Percentiles rank a stretch among this genome's conserved stretches.
Conservation (phyloP, 1,140 invertebrate species). For the Nomia melanderi region DNA sequence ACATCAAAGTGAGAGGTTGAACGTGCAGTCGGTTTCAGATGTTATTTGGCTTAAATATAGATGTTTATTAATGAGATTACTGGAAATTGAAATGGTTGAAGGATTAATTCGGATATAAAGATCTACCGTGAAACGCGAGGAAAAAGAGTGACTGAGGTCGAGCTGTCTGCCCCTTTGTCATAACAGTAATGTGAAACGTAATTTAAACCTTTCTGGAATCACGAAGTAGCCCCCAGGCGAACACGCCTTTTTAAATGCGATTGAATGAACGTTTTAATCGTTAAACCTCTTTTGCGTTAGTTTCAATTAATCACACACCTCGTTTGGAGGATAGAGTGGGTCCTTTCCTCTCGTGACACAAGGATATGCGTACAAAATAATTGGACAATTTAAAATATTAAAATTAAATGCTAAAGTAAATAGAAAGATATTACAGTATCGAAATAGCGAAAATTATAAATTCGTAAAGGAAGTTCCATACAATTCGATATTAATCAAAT, state of each 20-base stretch:
- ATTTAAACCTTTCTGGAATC: background rate
- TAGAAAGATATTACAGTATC: no score
- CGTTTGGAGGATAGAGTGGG: background rate
- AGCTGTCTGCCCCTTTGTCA: background rate
- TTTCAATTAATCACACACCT: background rate
- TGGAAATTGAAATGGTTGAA: no score
- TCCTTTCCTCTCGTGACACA: background rate
- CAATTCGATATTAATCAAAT: no score
- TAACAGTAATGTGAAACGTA: background rate
- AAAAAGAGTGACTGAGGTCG: background rate
- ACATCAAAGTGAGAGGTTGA: no score
- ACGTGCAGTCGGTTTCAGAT: no score
- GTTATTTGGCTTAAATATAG: no score
- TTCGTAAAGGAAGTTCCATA: no score
- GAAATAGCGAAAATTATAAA: no score
- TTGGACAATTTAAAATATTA: no score
- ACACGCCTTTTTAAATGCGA: constrained; percentile 23
- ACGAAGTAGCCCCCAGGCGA: background rate
- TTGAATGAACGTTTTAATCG: background rate
- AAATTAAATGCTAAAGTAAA: no score
- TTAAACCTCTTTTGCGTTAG: background rate
- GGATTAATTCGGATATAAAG: no score
- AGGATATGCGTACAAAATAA: background rate
- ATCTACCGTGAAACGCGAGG: background rate
- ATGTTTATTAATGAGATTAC: no score